Evolutionary conservation across 2,797 vertebrate genomes (phyloP).

Genomic region (Semotilus atromaculatus): DNA sequence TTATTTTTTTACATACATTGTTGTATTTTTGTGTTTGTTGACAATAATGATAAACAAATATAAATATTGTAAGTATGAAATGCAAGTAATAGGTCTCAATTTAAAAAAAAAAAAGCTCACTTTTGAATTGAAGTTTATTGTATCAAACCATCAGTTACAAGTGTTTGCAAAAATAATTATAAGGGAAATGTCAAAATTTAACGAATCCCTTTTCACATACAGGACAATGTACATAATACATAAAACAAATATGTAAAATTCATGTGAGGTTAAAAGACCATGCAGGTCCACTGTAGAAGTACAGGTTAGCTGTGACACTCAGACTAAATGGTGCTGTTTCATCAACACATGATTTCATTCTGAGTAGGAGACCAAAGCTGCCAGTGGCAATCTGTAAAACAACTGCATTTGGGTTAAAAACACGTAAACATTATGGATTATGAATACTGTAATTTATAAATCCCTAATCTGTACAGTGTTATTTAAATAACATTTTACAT

Average conservation of each 20-base stretch:
- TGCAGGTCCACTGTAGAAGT: conserved; percentile 2
- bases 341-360: background rate
- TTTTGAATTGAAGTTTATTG: conserved; percentile 46
- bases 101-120: conserved; percentile 35
- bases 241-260: conserved; percentile 27
- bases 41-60: background rate
- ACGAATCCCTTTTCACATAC: conserved; percentile 44
- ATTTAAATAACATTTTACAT: conserved; percentile 4
- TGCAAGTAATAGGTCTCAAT: background rate
- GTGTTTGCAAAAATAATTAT: conserved; percentile 64
- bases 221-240: conserved; percentile 53
- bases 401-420: conserved; percentile 12
- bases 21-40: background rate
- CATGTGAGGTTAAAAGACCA: conserved; percentile 39
- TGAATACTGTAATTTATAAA: conserved; percentile 18
- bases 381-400: conserved; percentile 15
- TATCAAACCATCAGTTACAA: conserved; percentile 59
- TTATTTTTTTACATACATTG: background rate
- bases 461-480: background rate
- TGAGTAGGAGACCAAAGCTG: background rate
- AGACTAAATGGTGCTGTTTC: background rate
- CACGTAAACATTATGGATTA: background rate
- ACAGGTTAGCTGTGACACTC: conserved; percentile 26
- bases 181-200: conserved; percentile 55
- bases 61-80: background rate